These are phyloP conservation scores for Myripristis jacobus DNA, from an alignment of 2,797 vertebrate species.

Conservation along the genomic window DNA sequence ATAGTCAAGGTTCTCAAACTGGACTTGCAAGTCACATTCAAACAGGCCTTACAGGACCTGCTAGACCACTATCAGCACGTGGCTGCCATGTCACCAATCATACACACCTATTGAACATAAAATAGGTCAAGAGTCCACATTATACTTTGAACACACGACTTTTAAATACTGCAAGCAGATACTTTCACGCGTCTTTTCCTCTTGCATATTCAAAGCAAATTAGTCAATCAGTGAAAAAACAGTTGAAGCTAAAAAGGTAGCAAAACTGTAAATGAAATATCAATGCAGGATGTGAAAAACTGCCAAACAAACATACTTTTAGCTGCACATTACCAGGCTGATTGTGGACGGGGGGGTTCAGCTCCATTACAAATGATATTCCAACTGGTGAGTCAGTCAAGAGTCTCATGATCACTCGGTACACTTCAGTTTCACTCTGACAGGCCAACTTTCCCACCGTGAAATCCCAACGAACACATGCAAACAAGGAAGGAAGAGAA, in stretches of 20 bases:
- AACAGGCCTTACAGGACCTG: conserved; percentile 67
- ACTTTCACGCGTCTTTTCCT: no score
- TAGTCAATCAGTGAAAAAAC: neutral
- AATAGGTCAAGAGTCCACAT: neutral
- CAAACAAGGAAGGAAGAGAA: conserved; percentile 6
- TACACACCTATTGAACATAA: conserved; percentile 2
- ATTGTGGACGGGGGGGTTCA: neutral
- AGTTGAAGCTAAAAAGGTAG: neutral
- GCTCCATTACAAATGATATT: neutral
- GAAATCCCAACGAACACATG: neutral
- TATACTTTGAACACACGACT: neutral
- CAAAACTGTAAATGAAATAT: neutral
- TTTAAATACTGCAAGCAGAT: neutral
- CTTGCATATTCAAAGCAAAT: neutral
- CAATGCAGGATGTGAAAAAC: neutral
- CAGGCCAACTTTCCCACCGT: conserved; percentile 11
- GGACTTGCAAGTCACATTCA: conserved; percentile 31
- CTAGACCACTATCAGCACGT: conserved; percentile 27
- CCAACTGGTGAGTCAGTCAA: conserved; percentile 6
- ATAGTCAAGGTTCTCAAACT: conserved; percentile 10
- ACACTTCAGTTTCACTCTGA: conserved; percentile 51
- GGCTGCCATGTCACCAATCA: conserved; percentile 21
- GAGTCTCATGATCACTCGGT: conserved; percentile 12
- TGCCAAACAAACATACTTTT: neutral
- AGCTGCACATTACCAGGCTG: neutral